These are phyloP conservation scores for Erebia ligea DNA, from an alignment of 2,888 invertebrate genomes.

Conservation along the genomic window DNA sequence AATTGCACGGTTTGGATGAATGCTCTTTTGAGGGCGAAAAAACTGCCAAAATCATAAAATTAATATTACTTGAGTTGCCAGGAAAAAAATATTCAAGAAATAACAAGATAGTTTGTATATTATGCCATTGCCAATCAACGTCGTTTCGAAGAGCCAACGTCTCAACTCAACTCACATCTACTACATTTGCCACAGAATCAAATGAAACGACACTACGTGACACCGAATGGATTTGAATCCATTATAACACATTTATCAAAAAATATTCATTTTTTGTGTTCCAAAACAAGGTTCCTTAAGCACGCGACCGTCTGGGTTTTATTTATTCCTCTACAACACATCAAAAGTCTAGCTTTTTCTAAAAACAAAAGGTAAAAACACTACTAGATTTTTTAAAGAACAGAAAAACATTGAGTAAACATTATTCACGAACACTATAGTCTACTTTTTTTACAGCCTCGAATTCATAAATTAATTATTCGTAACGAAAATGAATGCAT, in stretches of 20 bases:
- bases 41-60: too few species aligned
- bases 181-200: slow-evolving; percentile 38
- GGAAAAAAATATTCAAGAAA: slow-evolving; percentile 1
- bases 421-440: slow-evolving; percentile 56
- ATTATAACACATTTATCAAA: slow-evolving; percentile 72
- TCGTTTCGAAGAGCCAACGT: slow-evolving; percentile 31
- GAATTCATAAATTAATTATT: slow-evolving; percentile 43
- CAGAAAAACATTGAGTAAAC: slow-evolving; percentile 56
- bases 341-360: slow-evolving; percentile 75
- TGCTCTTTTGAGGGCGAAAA: too few species aligned
- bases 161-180: slow-evolving; percentile 35
- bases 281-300: slow-evolving; percentile 62
- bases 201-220: slow-evolving; percentile 52
- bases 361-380: slow-evolving; percentile 56
- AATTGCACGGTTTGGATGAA: too few species aligned
- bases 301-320: slow-evolving; percentile 55
- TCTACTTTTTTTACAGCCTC: slow-evolving; percentile 60
- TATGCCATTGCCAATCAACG: slow-evolving; percentile 27
- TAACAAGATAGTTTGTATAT: slow-evolving; percentile 17
- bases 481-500: background rate
- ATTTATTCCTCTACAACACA: slow-evolving; percentile 65
- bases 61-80: too few species aligned
- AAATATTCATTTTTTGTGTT: slow-evolving; percentile 73
- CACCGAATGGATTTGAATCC: slow-evolving; percentile 56
- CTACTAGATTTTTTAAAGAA: slow-evolving; percentile 53